These are phyloP conservation scores for Aythya baeri DNA, from an alignment of 2,113 vertebrate species.

Conservation along the genomic window DNA sequence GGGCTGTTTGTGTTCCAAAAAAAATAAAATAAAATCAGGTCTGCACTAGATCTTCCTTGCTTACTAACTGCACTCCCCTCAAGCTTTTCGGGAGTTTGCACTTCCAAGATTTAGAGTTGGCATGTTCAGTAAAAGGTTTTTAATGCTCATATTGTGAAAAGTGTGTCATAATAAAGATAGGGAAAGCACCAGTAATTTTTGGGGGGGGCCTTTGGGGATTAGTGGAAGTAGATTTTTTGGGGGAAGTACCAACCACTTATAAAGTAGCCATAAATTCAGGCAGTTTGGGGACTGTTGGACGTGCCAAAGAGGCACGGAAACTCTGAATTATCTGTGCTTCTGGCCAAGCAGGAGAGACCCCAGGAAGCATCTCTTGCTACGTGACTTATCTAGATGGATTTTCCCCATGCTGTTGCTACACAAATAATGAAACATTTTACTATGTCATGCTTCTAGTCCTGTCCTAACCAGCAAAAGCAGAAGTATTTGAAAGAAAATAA, in stretches of 20 bases:
- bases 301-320: background rate
- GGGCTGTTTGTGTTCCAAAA: background rate
- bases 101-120: background rate
- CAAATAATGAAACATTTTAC: background rate
- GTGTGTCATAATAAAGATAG: background rate
- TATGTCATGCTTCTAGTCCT: constrained; percentile 20
- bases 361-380: background rate
- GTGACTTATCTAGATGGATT: background rate
- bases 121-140: background rate
- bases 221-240: background rate
- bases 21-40: background rate
- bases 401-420: background rate
- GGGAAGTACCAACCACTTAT: background rate
- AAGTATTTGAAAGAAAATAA: constrained; percentile 7
- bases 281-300: background rate
- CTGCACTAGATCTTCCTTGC: background rate
- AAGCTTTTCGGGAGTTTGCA: background rate
- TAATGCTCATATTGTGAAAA: background rate
- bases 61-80: background rate
- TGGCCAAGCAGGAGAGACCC: background rate
- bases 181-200: background rate
- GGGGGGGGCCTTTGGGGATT: background rate
- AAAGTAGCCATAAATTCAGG: background rate
- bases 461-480: constrained; percentile 23
- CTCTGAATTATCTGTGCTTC: background rate